These are phyloP conservation scores for Sebastiscus tertius DNA, from an alignment of 2,797 vertebrate species.

Conservation along the genomic window DNA sequence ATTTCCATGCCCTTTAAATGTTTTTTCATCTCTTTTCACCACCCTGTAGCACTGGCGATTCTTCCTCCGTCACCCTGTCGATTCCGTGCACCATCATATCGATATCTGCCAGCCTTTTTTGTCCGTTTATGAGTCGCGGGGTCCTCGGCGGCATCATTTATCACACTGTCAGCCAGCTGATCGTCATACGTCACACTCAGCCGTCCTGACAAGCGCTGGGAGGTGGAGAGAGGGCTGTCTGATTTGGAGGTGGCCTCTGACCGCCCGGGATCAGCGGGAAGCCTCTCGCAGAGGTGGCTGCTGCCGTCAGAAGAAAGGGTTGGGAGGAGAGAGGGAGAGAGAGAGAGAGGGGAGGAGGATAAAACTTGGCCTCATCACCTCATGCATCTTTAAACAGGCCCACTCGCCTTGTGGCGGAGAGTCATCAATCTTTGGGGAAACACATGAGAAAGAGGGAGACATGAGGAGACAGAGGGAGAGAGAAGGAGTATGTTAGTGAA, in stretches of 20 bases:
- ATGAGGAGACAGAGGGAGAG: constrained; percentile 50
- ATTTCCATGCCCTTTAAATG: neutral
- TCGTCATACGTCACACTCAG: constrained; percentile 52
- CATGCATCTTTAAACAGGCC: constrained; percentile 86
- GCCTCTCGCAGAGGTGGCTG: constrained; percentile 40
- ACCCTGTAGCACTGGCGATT: neutral
- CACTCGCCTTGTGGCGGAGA: constrained; percentile 73
- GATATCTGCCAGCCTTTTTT: constrained; percentile 35
- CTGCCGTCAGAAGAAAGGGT: constrained; percentile 30
- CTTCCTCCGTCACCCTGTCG: constrained; percentile 11
- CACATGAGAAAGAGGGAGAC: constrained; percentile 66
- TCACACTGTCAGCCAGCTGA: constrained; percentile 53
- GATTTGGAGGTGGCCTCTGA: constrained; percentile 50
- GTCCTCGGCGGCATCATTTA: constrained; percentile 42
- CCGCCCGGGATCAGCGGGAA: constrained; percentile 33
- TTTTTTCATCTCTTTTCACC: neutral
- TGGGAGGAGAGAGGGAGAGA: constrained; percentile 8
- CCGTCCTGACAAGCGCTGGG: constrained; percentile 42
- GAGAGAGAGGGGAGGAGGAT: constrained; percentile 16
- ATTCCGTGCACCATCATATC: constrained; percentile 38
- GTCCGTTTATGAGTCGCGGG: constrained; percentile 27
- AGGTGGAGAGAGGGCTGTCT: constrained; percentile 8
- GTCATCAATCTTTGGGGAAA: constrained; percentile 84
- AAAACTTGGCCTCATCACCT: constrained; percentile 79
- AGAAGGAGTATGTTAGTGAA: constrained; percentile 66